Conservation (phyloP, 2,888 invertebrate genomes). For the Chloroclysta siterata region DNA sequence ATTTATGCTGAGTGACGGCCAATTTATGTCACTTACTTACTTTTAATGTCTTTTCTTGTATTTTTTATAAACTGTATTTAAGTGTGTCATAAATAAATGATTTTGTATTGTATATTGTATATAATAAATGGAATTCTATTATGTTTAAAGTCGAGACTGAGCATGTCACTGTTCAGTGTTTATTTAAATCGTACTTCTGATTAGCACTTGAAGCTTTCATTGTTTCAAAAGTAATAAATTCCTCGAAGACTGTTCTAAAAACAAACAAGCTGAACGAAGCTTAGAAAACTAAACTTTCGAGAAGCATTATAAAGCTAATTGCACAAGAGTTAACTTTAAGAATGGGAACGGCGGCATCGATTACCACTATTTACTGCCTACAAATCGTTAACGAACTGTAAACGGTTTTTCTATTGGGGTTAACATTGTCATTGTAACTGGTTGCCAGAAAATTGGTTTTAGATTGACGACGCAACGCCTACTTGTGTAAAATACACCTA, state of each 20-base stretch:
- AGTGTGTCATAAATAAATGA: no score
- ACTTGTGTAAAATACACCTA: slow-evolving; percentile 10
- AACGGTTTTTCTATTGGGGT: slow-evolving; percentile 49
- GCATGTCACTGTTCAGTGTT: background rate
- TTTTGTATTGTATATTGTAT: no score
- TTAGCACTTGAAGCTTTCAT: slow-evolving; percentile 4
- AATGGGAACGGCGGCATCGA: slow-evolving; percentile 45
- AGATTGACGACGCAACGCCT: slow-evolving; percentile 33
- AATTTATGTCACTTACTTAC: no score
- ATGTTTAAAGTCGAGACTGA: no score
- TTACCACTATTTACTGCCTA: slow-evolving; percentile 47
- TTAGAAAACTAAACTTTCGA: slow-evolving; percentile 3
- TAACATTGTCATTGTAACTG: slow-evolving; percentile 45
- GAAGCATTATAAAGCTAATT: slow-evolving; percentile 28
- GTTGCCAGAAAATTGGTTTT: slow-evolving; percentile 37
- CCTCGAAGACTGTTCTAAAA: background rate
- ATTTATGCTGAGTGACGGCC: no score
- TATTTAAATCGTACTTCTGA: slow-evolving; percentile 3
- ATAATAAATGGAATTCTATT: no score
- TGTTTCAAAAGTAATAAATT: background rate
- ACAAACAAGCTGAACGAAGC: background rate
- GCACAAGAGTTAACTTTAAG: slow-evolving; percentile 39
- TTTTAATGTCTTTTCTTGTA: no score
- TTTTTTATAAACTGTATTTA: no score
- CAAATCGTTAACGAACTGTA: slow-evolving; percentile 44